phyloP scores from a whole-genome alignment of 2,888 invertebrate species.

The Smittia aterrima region DNA sequence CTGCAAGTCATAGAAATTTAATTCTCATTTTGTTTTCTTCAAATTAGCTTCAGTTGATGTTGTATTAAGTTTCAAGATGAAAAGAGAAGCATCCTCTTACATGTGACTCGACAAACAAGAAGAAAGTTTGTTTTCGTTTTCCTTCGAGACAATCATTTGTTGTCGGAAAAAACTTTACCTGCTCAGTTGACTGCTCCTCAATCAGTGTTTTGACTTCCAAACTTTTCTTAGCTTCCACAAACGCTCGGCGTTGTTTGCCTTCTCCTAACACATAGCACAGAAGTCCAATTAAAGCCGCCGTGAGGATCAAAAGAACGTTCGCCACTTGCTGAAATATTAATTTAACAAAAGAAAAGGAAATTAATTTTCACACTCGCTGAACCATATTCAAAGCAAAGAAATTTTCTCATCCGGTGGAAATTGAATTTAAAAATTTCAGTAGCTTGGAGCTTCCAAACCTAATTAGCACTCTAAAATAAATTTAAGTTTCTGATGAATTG shows the following conservation, averaged over 20 bases:
- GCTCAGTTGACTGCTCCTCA: conserved; percentile 90
- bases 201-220: conserved; percentile 88
- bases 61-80: background rate
- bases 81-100: too few relatives aligned
- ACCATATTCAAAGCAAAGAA: background rate
- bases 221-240: conserved; percentile 86
- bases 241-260: conserved; percentile 82
- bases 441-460: background rate
- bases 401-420: background rate
- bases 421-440: conserved; percentile 5
- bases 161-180: conserved; percentile 63
- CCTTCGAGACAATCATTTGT: background rate
- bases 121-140: background rate
- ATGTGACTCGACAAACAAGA: too few relatives aligned
- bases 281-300: conserved; percentile 73
- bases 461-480: background rate
- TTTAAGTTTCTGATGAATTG: background rate
- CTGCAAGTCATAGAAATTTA: too few relatives aligned
- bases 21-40: too few relatives aligned
- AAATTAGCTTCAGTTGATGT: too few relatives aligned
- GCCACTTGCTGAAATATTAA: conserved; percentile 63
- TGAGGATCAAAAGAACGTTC: conserved; percentile 67
- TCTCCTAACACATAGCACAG: conserved; percentile 74
- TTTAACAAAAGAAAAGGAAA: conserved; percentile 42
- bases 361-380: conserved; percentile 14